phyloP scores from a whole-genome alignment of 2,113 vertebrate species.

The Clarias magur region DNA sequence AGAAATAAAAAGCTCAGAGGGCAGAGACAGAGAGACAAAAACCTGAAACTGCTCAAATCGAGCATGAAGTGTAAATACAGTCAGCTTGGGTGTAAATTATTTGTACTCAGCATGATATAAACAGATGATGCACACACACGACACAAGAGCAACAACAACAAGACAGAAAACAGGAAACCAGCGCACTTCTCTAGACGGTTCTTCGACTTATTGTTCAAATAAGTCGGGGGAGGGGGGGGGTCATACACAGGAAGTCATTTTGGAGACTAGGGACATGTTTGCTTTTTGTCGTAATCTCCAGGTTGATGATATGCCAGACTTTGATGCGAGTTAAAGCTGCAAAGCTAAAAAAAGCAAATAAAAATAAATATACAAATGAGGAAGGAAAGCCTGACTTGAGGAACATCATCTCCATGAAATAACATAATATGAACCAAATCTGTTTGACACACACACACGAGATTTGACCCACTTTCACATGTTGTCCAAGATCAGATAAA shows the following conservation, averaged over 20 bases:
- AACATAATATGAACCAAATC: background rate
- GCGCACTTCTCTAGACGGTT: background rate
- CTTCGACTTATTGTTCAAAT: constrained; percentile 31
- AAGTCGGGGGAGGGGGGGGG: constrained; percentile 10
- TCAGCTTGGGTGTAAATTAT: background rate
- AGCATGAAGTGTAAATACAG: background rate
- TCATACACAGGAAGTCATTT: constrained; percentile 47
- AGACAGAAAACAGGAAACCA: constrained; percentile 34
- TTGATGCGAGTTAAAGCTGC: background rate
- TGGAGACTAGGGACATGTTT: background rate
- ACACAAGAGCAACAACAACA: background rate
- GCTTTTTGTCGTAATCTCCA: constrained; percentile 18
- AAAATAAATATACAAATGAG: background rate
- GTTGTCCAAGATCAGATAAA: background rate
- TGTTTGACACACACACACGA: background rate
- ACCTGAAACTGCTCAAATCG: background rate
- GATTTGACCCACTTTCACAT: background rate
- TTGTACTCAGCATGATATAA: background rate
- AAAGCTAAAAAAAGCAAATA: background rate
- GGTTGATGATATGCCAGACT: background rate
- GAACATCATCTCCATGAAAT: background rate
- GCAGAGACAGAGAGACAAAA: background rate
- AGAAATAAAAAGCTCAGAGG: background rate
- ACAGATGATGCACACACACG: background rate
- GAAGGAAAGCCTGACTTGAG: background rate